Evolutionary conservation across 2,797 vertebrate genomes (phyloP).

Genomic region (Sphenodon punctatus): DNA sequence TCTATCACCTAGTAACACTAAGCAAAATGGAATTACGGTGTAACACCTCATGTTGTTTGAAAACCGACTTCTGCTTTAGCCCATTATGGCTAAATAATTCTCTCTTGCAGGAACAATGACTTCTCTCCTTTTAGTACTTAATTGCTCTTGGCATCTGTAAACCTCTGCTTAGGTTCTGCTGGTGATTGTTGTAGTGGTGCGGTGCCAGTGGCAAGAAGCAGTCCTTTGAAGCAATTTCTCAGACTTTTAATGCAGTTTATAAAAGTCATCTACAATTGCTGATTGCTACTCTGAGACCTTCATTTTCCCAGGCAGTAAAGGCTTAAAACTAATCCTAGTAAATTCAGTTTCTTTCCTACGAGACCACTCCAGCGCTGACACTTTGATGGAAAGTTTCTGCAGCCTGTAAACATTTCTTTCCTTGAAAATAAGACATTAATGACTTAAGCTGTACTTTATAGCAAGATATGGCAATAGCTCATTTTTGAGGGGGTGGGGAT

Average conservation of each 20-base stretch:
- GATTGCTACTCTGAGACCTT: not conserved
- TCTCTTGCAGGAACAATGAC: not conserved
- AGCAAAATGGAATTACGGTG: not conserved
- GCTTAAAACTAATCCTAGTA: not conserved
- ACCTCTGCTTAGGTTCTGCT: not conserved
- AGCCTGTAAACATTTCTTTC: not conserved
- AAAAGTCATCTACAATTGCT: not conserved
- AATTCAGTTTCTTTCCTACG: rapidly evolving
- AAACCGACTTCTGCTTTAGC: not conserved
- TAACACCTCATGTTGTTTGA: not conserved
- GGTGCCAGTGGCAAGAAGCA: not conserved
- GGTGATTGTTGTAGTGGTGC: not conserved
- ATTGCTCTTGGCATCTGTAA: not conserved
- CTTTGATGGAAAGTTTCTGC: not conserved
- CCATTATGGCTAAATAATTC: not conserved
- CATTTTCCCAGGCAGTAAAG: not conserved
- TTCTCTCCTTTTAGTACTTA: not conserved
- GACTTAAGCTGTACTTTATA: not conserved
- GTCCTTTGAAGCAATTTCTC: not conserved
- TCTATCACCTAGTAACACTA: not conserved
- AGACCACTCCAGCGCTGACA: not conserved
- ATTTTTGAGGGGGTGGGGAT: too few species aligned
- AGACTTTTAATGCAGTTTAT: too few species aligned
- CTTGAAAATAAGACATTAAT: not conserved
- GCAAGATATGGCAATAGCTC: too few species aligned